Percentiles rank a stretch among this genome's conserved stretches.
phyloP scores from a whole-genome alignment of 1,140 invertebrate genomes.

The Trissolcus basalis region DNA sequence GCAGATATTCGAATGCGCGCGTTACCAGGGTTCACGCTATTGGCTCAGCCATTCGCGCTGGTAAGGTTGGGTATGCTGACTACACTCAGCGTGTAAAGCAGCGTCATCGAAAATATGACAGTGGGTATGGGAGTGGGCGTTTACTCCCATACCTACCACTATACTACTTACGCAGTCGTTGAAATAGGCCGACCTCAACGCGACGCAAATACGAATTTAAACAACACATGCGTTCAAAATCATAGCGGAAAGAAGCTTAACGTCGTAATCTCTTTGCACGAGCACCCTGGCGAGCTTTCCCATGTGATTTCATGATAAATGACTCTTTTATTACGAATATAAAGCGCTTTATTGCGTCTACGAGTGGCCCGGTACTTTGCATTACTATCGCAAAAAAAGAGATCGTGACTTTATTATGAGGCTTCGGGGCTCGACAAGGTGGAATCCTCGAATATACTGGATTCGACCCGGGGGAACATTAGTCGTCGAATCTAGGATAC shows the following conservation, averaged over 20 bases:
- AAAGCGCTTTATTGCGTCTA: slow-evolving; percentile 60
- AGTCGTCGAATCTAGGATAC: slow-evolving; percentile 58
- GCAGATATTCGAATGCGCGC: no score
- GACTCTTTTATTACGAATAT: slow-evolving; percentile 62
- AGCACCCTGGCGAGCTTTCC: slow-evolving; percentile 33
- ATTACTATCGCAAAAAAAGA: slow-evolving; percentile 55
- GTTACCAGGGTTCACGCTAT: no score
- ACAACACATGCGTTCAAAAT: slow-evolving; percentile 25
- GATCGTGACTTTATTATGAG: slow-evolving; percentile 62
- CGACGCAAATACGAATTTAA: slow-evolving; percentile 26
- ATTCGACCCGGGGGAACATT: slow-evolving; percentile 60
- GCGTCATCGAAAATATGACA: no score
- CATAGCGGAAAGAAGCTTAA: slow-evolving; percentile 40
- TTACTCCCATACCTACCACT: no score
- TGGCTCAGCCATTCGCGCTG: no score
- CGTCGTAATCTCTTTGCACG: slow-evolving; percentile 32
- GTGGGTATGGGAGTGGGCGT: no score
- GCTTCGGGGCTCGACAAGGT: slow-evolving; percentile 46
- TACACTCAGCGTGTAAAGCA: no score
- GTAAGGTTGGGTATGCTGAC: no score
- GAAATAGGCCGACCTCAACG: slow-evolving; percentile 1
- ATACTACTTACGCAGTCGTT: neutral
- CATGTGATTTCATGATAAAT: slow-evolving; percentile 58
- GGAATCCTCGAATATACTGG: slow-evolving; percentile 51
- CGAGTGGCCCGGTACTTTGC: slow-evolving; percentile 48